A percentile compares a stretch with the other conserved stretches of the same genome.
Conservation (phyloP, 2,888 invertebrate species). For the Venusia cambrica region DNA sequence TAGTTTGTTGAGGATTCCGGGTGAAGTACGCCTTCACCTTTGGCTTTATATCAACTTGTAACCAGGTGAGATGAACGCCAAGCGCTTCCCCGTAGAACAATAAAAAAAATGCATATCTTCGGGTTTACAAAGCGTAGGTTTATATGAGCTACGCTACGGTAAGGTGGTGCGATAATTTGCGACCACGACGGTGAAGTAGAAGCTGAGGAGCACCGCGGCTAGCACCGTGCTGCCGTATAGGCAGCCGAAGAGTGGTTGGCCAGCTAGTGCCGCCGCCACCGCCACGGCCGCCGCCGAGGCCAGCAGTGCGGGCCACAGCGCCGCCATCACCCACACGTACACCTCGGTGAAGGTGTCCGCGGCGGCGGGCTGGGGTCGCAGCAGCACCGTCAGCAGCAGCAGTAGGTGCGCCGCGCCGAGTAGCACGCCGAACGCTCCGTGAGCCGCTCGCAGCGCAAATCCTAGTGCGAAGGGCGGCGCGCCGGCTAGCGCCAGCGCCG, state of each 20-base stretch:
- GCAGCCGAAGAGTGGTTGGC: constrained; percentile 15
- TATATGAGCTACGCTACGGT: constrained; percentile 13
- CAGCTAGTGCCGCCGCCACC: constrained; percentile 16
- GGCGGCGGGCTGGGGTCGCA: constrained; percentile 36
- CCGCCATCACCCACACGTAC: constrained; percentile 42
- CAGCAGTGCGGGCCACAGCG: constrained; percentile 16
- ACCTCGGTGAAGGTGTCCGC: too few species aligned
- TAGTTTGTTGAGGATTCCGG: too few species aligned
- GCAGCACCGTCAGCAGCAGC: constrained; percentile 34
- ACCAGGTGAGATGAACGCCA: too few species aligned
- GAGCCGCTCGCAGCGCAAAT: constrained; percentile 33
- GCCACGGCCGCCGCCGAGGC: constrained; percentile 14
- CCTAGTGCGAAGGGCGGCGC: constrained; percentile 13
- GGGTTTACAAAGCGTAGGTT: too few species aligned
- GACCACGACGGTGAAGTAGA: constrained; percentile 40
- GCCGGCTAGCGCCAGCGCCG: constrained; percentile 20
- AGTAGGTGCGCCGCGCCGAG: constrained; percentile 36
- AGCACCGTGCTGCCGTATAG: constrained; percentile 6
- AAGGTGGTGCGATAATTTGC: constrained; percentile 45
- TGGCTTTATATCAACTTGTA: too few species aligned
- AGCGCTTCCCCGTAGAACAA: too few species aligned
- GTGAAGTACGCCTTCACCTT: too few species aligned
- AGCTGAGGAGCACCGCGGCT: constrained; percentile 25
- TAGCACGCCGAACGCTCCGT: constrained; percentile 41
- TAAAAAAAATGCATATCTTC: too few species aligned